Base-by-base conservation (phyloP, 2,888 invertebrate genomes). In the Rhamnusium bicolor region DNA sequence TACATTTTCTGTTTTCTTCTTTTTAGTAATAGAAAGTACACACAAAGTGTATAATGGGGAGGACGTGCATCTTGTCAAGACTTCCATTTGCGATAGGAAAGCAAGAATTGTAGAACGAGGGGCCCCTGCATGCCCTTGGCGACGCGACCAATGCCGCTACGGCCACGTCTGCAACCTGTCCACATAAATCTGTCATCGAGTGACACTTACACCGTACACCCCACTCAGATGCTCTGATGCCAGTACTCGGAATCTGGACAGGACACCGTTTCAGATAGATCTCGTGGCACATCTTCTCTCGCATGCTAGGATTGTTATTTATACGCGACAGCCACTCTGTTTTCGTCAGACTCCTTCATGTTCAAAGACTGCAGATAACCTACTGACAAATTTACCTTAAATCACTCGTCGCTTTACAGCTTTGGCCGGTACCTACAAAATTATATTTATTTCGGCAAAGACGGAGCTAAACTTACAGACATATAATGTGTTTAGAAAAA, bases 101-200 rank as follows among this genome's bases (percentile, higher is more conserved):
- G 10, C 14, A 49, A 65, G 21, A 53, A 16, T 47, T 8, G 29
- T 16, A 32, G 53, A 16, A 8, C 47, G 49, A 16, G 53, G 53
- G 61, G 53, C 32, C 32, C 6, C 46, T 60, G 69, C 58, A 24
- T 62, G 71, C 69, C 72, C 68, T 68, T 72, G 69, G 73, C 73
- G 72, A 69, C 70, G 47, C 58, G 71, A 80, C 82, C 84, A 82
- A 82, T 81, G 82, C 80, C 81, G 84, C 82, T 81, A 81, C 84
- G 84, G 84, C 85, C 86, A 80, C 82, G 87, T 88, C 87, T 87
- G 85, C 85, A 86, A 88, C 87, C 87, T 87, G 88, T 88, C 88
- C 88, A 87, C 88, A 88, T 88, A 88, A 88, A 88, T 88, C 88
- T 88, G 88, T 88, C 88, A 88, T 81, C 86, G 81, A 76, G 80